Base-by-base conservation (phyloP, 23 tunicate genomes). In the Halocynthia aurantium region DNA sequence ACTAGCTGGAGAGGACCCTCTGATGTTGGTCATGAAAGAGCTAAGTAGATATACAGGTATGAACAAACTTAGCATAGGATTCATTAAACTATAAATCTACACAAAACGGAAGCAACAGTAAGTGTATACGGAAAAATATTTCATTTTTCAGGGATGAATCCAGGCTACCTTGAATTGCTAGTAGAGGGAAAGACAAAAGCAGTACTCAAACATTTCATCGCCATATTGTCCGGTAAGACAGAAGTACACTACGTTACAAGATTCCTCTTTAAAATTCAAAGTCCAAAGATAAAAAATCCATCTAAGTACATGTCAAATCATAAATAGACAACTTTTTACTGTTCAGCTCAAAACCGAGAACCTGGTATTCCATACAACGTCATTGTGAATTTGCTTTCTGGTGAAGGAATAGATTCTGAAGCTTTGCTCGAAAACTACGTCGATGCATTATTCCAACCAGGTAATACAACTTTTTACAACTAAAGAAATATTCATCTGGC, bases 151-250 rank as follows among this genome's bases (percentile, higher is more conserved):
- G 97, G 90, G 51, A 67, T 90, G 52, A 81, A 84, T 52, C 73
- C 90, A 5, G 80, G 63, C 22, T 55, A 69, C 8, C 51, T 85
- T 51, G 82, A 85, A 62, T 76, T 85, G 63, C 49, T 90, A 63
- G 80, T 81, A 79, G 82, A 84, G 60, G 52, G 83, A 70, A 76
- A 76, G 40, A 81, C 62, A 56, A 84, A 85, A 10, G 78, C 81
- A 17, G 76, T 84, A 7, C 54, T 76, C 31, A 81, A 84, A 78
- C 97, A 90, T 66, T 8, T 84, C 22, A 80, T 75, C 19, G 82
- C 85, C 9, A 63, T 51, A n/a, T 49, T 89, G 69, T 75, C 96
- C 57, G 58, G 96, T 89, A 61, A 70, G 86, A 50, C 44, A 31
- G 44, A 1, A 31, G 44, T 31, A 52, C 1, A 6, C 15, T 0